Evolutionary conservation across 2,797 vertebrate species (phyloP).

Genomic region (Sebastes diploproa): DNA sequence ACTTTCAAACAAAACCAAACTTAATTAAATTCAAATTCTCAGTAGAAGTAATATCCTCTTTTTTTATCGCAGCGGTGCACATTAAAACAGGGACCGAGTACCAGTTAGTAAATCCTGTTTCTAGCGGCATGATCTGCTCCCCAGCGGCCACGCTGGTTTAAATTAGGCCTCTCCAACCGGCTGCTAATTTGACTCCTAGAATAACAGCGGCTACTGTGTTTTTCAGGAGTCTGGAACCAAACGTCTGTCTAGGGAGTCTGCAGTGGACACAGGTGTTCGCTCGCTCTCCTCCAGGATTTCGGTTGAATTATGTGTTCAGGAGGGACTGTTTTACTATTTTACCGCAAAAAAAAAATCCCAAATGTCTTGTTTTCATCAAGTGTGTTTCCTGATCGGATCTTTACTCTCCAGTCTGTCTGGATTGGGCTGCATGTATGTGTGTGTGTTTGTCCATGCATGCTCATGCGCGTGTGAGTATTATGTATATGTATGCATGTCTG

Average conservation of each 20-base stretch:
- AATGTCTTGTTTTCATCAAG: conserved; percentile 63
- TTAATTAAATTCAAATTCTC: conserved; percentile 46
- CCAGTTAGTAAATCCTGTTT: conserved; percentile 51
- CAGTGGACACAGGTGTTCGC: conserved; percentile 68
- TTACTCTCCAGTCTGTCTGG: conserved; percentile 19
- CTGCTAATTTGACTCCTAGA: conserved; percentile 72
- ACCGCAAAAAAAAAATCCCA: conserved; percentile 36
- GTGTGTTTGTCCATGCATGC: neutral
- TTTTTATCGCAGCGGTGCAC: neutral
- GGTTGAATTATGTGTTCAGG: conserved; percentile 43
- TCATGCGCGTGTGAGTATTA: neutral
- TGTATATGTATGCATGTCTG: neutral
- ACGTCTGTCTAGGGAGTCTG: conserved; percentile 68
- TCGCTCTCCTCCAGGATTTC: conserved; percentile 28
- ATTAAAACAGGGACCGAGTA: conserved; percentile 21
- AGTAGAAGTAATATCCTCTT: conserved; percentile 16
- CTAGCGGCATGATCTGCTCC: conserved; percentile 18
- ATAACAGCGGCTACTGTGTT: conserved; percentile 80
- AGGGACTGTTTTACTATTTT: conserved; percentile 51
- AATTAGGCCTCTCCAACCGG: conserved; percentile 55
- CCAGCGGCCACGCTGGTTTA: conserved; percentile 50
- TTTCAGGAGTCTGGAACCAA: conserved; percentile 72
- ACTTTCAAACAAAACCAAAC: conserved; percentile 38
- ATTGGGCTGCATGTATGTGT: conserved; percentile 1
- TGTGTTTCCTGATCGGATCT: conserved; percentile 50